Conservation (phyloP, 2,888 invertebrate species). For the Xanthorhoe designata region DNA sequence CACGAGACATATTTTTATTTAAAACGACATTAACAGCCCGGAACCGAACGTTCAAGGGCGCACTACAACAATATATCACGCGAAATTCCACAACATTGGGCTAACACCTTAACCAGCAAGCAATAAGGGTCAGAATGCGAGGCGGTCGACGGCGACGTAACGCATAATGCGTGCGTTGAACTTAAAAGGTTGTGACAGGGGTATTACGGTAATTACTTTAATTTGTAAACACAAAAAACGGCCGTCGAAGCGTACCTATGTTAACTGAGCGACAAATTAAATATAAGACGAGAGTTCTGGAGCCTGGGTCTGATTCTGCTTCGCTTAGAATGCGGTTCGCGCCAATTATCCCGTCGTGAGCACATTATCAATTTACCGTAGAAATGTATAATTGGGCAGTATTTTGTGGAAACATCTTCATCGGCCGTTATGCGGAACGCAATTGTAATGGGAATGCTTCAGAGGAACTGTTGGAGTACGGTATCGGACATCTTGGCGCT, state of each 20-base stretch:
- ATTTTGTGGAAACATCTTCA: conserved; percentile 53
- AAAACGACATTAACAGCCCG: conserved; percentile 77
- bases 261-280: conserved; percentile 67
- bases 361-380: conserved; percentile 63
- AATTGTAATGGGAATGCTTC: conserved; percentile 36
- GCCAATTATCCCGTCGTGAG: conserved; percentile 62
- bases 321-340: conserved; percentile 54
- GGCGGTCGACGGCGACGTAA: conserved; percentile 48
- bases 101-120: conserved; percentile 59
- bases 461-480: conserved; percentile 24
- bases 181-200: conserved; percentile 82
- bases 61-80: conserved; percentile 70
- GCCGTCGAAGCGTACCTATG: conserved; percentile 63
- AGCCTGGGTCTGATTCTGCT: conserved; percentile 22
- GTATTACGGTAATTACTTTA: conserved; percentile 81
- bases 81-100: conserved; percentile 58
- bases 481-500: conserved; percentile 46
- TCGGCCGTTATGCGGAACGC: conserved; percentile 46
- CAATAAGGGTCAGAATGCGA: conserved; percentile 63
- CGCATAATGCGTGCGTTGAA: conserved; percentile 76
- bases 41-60: conserved; percentile 72
- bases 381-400: conserved; percentile 58
- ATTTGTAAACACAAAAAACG: conserved; percentile 81
- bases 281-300: conserved; percentile 50
- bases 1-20: conserved; percentile 68